Percentiles rank a stretch among this genome's conserved stretches.
Conservation (phyloP, 1,140 invertebrate genomes). For the Diachasmimorpha longicaudata region DNA sequence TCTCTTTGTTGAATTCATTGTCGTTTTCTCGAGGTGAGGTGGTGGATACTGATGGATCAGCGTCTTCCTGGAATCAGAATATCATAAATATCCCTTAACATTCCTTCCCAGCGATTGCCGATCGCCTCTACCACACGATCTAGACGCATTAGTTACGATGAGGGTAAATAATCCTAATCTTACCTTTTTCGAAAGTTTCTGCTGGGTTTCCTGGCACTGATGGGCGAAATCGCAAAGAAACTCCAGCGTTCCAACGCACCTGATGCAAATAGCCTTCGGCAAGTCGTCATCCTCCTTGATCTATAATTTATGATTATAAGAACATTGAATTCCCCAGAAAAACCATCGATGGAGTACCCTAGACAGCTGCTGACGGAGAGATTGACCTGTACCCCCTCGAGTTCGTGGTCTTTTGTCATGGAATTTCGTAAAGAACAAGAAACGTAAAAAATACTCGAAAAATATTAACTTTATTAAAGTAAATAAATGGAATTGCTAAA, state of each 20-base stretch:
- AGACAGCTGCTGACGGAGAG: not conserved
- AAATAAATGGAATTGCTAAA: constrained; percentile 42
- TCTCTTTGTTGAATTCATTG: no score
- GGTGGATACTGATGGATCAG: no score
- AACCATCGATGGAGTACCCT: not conserved
- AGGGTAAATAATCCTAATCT: not conserved
- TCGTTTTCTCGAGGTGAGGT: no score
- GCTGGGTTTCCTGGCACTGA: constrained; percentile 38
- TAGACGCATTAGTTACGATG: no score
- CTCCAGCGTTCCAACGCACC: constrained; percentile 44
- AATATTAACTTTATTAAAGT: constrained; percentile 52
- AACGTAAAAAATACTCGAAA: constrained; percentile 32
- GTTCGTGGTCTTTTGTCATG: no score
- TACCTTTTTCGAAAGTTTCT: constrained; percentile 29
- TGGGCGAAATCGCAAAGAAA: constrained; percentile 45
- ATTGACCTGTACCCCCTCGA: not conserved
- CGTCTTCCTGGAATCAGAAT: no score
- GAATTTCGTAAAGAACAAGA: constrained; percentile 5
- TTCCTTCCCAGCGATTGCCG: no score
- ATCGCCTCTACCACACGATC: no score
- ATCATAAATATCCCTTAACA: no score
- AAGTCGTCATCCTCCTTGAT: constrained; percentile 43
- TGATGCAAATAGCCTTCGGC: constrained; percentile 38
- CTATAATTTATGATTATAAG: constrained; percentile 29
- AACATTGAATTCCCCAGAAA: constrained; percentile 12